A percentile compares a stretch with the other conserved stretches of the same genome.
These are phyloP conservation scores for Drosophila borealis DNA, from an alignment of 2,888 invertebrate species.

Conservation along the genomic window DNA sequence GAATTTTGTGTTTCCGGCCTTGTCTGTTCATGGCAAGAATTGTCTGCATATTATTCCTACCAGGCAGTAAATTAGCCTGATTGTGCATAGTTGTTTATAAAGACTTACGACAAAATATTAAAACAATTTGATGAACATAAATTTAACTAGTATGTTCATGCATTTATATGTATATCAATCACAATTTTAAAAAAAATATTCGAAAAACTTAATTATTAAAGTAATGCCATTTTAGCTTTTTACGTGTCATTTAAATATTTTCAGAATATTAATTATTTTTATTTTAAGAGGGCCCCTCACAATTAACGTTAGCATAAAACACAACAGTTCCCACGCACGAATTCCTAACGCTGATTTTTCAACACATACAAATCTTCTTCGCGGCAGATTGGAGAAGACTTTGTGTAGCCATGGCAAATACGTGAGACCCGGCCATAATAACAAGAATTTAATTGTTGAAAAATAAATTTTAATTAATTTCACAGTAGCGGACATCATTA, in stretches of 20 bases:
- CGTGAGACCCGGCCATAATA: slow-evolving; percentile 2
- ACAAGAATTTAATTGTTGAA: slow-evolving; percentile 31
- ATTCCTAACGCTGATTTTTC: slow-evolving; percentile 6
- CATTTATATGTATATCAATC: background rate
- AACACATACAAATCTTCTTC: background rate
- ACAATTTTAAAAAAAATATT: background rate
- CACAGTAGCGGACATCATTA: slow-evolving; percentile 60
- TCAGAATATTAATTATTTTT: background rate
- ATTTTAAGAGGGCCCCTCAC: background rate
- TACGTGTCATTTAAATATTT: slow-evolving; percentile 6
- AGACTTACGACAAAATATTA: background rate
- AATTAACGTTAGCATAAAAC: background rate
- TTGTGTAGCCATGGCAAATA: slow-evolving; percentile 30
- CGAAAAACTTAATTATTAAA: background rate
- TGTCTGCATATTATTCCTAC: slow-evolving; percentile 9
- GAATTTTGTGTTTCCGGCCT: slow-evolving; percentile 9
- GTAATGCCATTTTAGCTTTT: background rate
- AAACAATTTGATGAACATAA: background rate
- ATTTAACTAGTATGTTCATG: too few relatives aligned
- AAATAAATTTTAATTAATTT: slow-evolving; percentile 70
- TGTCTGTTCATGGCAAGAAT: slow-evolving; percentile 16
- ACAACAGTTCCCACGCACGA: background rate
- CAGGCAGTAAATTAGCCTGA: background rate
- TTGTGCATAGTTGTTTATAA: background rate
- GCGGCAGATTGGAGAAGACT: background rate